Conservation (phyloP, 2,797 vertebrate species). For the Pagetopsis macropterus region DNA sequence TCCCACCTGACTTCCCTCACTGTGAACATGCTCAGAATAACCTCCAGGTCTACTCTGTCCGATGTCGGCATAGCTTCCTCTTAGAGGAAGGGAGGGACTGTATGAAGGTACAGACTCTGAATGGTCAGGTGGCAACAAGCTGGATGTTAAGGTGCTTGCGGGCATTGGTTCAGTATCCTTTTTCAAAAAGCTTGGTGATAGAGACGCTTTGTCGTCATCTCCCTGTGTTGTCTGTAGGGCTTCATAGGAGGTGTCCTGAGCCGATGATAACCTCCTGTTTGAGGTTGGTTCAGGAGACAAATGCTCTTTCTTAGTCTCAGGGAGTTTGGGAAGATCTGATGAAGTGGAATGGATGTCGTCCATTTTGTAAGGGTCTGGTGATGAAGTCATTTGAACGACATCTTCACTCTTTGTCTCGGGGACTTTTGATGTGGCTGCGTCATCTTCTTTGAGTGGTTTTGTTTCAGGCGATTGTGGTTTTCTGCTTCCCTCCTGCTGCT, state of each 20-base stretch:
- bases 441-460: slow-evolving; percentile 62
- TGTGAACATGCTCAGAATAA: slow-evolving; percentile 55
- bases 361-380: slow-evolving; percentile 20
- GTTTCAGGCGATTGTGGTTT: slow-evolving; percentile 37
- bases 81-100: slow-evolving; percentile 44
- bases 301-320: slow-evolving; percentile 41
- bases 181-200: slow-evolving; percentile 26
- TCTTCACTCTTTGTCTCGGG: slow-evolving; percentile 52
- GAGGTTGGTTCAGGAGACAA: slow-evolving; percentile 45
- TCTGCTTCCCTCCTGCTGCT: slow-evolving; percentile 34
- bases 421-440: slow-evolving; percentile 46
- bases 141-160: slow-evolving; percentile 44
- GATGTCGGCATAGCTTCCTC: slow-evolving; percentile 67
- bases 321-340: slow-evolving; percentile 32
- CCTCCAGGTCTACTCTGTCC: slow-evolving; percentile 52
- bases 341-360: slow-evolving; percentile 5
- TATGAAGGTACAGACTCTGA: slow-evolving; percentile 43
- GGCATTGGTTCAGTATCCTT: slow-evolving; percentile 35
- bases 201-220: slow-evolving; percentile 48
- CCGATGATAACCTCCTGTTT: slow-evolving; percentile 40
- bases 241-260: slow-evolving; percentile 36
- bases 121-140: slow-evolving; percentile 43
- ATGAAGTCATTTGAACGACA: neutral
- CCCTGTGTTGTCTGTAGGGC: slow-evolving; percentile 28
- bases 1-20: slow-evolving; percentile 43